These are phyloP conservation scores for Drosophila miranda DNA, from an alignment of 1,140 invertebrate species.

Conservation along the genomic window DNA sequence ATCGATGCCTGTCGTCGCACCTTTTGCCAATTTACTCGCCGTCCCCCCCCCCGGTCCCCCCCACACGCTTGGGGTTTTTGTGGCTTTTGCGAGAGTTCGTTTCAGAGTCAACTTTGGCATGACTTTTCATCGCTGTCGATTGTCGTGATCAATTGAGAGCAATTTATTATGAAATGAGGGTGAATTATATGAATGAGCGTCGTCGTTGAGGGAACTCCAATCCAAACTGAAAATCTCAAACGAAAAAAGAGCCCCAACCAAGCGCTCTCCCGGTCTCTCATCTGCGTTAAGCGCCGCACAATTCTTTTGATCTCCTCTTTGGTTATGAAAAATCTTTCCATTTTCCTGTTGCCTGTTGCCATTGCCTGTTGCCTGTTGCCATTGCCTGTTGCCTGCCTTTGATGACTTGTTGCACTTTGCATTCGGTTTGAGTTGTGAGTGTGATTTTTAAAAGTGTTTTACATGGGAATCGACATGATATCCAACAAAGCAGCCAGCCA, in stretches of 20 bases:
- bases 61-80: slow-evolving; percentile 26
- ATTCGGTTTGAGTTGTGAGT: slow-evolving; percentile 78
- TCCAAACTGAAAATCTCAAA: slow-evolving; percentile 9
- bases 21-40: slow-evolving; percentile 71
- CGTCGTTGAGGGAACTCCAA: slow-evolving; percentile 50
- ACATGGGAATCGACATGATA: slow-evolving; percentile 78
- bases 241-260: too few species aligned
- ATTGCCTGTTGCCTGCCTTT: too few species aligned
- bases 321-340: slow-evolving; percentile 73
- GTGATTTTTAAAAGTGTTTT: slow-evolving; percentile 81
- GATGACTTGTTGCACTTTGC: slow-evolving; percentile 53
- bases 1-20: slow-evolving; percentile 38
- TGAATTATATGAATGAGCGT: slow-evolving; percentile 82
- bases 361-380: too few species aligned
- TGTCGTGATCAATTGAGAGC: slow-evolving; percentile 83
- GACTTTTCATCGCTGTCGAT: slow-evolving; percentile 82
- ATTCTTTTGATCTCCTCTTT: slow-evolving; percentile 76
- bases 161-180: slow-evolving; percentile 83
- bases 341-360: slow-evolving; percentile 37
- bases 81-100: slow-evolving; percentile 55
- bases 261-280: slow-evolving; percentile 2
- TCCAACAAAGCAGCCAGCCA: slow-evolving; percentile 8
- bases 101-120: slow-evolving; percentile 79
- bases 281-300: slow-evolving; percentile 72
- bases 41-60: too few species aligned